phyloP scores from a whole-genome alignment of 64 coral and sea anemone species.

The Hydrozoanthus tunicans region DNA sequence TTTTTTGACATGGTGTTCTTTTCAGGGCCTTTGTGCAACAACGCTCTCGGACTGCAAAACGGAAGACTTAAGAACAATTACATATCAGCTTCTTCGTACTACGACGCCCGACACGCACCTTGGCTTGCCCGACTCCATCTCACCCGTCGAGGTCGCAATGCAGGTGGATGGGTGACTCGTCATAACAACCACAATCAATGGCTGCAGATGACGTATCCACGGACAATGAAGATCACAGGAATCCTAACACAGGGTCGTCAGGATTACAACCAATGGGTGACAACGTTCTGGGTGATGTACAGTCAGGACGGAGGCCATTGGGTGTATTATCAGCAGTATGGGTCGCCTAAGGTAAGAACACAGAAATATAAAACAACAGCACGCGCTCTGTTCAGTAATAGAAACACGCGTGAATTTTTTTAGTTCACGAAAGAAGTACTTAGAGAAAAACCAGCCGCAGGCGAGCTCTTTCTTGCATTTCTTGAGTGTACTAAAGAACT shows the following conservation, averaged over 20 bases:
- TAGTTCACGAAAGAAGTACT: too few species aligned
- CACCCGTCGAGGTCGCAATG: constrained; percentile 40
- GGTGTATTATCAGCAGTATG: constrained; percentile 37
- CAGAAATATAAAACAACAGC: too few species aligned
- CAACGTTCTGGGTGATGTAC: constrained; percentile 44
- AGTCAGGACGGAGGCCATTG: constrained; percentile 61
- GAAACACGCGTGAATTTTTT: too few species aligned
- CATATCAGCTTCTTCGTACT: constrained; percentile 66
- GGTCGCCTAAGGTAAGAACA: constrained; percentile 20
- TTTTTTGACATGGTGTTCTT: neutral
- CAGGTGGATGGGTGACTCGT: constrained; percentile 23
- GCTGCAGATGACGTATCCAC: constrained; percentile 50
- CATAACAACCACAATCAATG: constrained; percentile 60
- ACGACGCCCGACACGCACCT: constrained; percentile 36
- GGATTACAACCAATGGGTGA: constrained; percentile 64
- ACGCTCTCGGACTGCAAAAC: constrained; percentile 65
- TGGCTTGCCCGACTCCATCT: constrained; percentile 33
- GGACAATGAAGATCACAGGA: constrained; percentile 61
- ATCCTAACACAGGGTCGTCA: constrained; percentile 65
- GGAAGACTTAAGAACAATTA: constrained; percentile 72
- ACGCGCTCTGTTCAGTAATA: too few species aligned
- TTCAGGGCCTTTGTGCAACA: constrained; percentile 68
- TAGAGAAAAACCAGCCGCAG: too few species aligned
- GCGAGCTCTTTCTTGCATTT: too few species aligned
- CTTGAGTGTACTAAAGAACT: too few species aligned